phyloP scores from a whole-genome alignment of 2,797 vertebrate species.

The Dermochelys coriacea region DNA sequence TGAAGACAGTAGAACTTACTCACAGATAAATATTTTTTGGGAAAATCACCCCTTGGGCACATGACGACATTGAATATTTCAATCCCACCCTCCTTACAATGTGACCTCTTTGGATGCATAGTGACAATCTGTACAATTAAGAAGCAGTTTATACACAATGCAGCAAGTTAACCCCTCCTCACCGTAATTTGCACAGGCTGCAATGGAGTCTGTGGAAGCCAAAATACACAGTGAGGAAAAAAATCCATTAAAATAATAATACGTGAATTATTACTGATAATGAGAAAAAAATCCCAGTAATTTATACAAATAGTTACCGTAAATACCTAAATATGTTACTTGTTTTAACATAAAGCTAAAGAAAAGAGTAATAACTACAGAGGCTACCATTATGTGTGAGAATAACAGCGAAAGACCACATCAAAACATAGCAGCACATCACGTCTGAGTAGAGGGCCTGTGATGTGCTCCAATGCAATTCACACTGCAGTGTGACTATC shows the following conservation, averaged over 20 bases:
- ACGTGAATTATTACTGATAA: slow-evolving; percentile 62
- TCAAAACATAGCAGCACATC: fast-evolving
- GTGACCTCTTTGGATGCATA: not conserved
- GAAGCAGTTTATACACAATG: not conserved
- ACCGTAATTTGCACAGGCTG: not conserved
- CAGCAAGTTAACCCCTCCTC: not conserved
- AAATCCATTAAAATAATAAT: slow-evolving; percentile 59
- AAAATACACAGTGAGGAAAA: slow-evolving; percentile 5
- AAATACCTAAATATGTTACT: slow-evolving; percentile 61
- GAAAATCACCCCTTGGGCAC: not conserved
- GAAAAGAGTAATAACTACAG: not conserved
- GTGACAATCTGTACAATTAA: not conserved
- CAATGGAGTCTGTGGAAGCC: not conserved
- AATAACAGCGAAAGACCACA: not conserved
- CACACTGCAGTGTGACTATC: not conserved
- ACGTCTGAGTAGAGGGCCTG: fast-evolving
- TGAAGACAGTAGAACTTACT: not conserved
- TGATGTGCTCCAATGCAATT: fast-evolving
- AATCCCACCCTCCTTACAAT: not conserved
- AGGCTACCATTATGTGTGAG: not conserved
- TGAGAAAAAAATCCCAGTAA: not conserved
- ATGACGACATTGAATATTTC: not conserved
- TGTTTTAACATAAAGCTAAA: slow-evolving; percentile 58
- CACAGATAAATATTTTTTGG: not conserved
- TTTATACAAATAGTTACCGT: not conserved